Evolutionary conservation across 2,797 vertebrate species (phyloP), one percentile per base, ranked within the genome.

Genomic region (Enteromius thamalakanensis): DNA sequence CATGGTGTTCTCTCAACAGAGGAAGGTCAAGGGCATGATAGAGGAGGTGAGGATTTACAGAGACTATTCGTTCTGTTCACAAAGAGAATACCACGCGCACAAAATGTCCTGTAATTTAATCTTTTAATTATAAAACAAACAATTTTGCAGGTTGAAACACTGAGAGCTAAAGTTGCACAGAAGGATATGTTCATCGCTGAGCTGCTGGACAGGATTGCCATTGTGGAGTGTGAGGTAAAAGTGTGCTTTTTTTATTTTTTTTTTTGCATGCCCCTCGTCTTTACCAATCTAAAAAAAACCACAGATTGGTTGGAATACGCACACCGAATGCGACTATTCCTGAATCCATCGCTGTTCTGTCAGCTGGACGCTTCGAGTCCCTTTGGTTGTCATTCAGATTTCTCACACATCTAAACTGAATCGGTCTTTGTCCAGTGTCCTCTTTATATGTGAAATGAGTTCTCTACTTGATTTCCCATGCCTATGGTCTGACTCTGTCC

Each of bases 1-100:
- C 89, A 99, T 99, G 98, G 98, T 99, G 74, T 97, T 98, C 89
- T 98, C 97, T 91, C 98, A 99, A 88, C 98, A 99, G 93, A 97
- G 97, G 91, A 99, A 99, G 86, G 97, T 99, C 90, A 99, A 99
- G 89, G 93, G 94, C 90, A 99, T 99, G 98, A 98, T 99, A 15
- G 97, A 99, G 89, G 98, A 99, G 96, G 98, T 99, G 86, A 95
- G 94, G 23, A 89, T 10, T 51, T 34, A 72, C 37, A 49, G n/a
- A 40, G 23, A 70, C 4, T 72, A 0, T 65, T 62, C 65, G 12
- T 81, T 53, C 23, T 69, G 45, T 19, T 51, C 12, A 65, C 51
- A 42, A 51, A 82, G 47, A 12, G 21, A 23, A 21, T 37, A 51
- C 19, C 10, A 34, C 49, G 17, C 21, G 26, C 23, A 42, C 11